Conservation (phyloP, 2,888 invertebrate genomes). For the Calameuta idolon region DNA sequence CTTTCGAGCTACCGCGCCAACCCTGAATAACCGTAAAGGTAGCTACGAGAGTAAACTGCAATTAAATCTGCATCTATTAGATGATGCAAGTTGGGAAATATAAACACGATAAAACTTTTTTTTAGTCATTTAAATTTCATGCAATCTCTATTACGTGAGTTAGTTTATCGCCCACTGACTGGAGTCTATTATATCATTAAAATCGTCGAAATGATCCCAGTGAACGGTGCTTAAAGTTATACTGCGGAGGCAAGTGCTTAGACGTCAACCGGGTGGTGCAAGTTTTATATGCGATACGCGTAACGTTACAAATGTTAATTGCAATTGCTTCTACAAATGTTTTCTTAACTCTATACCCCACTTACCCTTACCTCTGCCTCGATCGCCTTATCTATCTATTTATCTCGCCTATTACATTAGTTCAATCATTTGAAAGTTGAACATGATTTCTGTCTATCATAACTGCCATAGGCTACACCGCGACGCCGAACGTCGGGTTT, state of each 20-base stretch:
- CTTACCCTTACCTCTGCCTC: neutral
- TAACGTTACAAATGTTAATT: neutral
- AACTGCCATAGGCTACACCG: neutral
- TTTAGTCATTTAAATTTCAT: neutral
- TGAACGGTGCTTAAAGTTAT: neutral
- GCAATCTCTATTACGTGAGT: neutral
- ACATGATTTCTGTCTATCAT: neutral
- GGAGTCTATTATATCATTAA: neutral
- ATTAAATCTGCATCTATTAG: neutral
- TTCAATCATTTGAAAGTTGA: neutral
- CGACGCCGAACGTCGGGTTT: neutral
- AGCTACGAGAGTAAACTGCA: neutral
- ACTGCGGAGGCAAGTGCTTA: neutral
- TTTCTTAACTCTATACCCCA: neutral
- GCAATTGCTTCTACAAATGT: neutral
- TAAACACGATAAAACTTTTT: neutral
- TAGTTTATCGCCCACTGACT: neutral
- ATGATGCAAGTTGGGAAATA: neutral
- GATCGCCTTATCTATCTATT: neutral
- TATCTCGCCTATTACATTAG: neutral
- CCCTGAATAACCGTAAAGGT: neutral
- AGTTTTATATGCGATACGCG: no score
- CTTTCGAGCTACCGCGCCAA: neutral
- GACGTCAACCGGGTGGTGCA: neutral
- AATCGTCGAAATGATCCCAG: neutral